A percentile compares a stretch with the other conserved stretches of the same genome.
These are phyloP conservation scores for Hecatera dysodea DNA, from an alignment of 2,888 invertebrate species.

Conservation along the genomic window DNA sequence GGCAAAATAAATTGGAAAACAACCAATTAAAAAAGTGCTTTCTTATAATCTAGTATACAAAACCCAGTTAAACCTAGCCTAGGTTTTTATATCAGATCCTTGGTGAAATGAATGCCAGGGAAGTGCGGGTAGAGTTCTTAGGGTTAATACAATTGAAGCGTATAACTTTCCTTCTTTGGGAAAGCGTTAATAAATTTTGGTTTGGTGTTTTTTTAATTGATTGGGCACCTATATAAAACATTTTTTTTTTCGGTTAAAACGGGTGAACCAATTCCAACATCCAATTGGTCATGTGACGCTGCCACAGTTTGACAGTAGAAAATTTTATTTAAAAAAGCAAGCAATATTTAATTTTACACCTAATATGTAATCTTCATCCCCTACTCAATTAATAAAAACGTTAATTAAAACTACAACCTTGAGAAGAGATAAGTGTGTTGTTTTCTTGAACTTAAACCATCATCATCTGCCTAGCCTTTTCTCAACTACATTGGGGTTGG, in stretches of 20 bases:
- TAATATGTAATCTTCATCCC: neutral
- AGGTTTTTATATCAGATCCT: no score
- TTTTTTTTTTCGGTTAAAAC: neutral
- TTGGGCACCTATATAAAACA: no score
- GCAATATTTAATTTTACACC: neutral
- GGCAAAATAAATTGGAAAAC: no score
- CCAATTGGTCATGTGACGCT: neutral
- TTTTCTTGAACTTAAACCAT: slow-evolving; percentile 10
- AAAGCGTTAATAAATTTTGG: no score
- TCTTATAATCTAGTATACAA: neutral
- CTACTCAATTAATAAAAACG: neutral
- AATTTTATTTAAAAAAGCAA: neutral
- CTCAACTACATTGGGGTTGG: no score
- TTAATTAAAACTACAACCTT: neutral
- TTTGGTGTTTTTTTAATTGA: no score
- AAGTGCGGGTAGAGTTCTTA: neutral
- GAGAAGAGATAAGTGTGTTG: slow-evolving; percentile 26
- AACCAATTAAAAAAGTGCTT: neutral
- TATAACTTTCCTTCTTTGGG: no score
- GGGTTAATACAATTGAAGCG: neutral
- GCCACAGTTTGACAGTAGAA: no score
- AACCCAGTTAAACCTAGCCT: no score
- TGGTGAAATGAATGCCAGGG: neutral
- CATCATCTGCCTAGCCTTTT: no score
- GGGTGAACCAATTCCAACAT: neutral